These are phyloP conservation scores for Stegodyphus dumicola DNA, from an alignment of 1,140 invertebrate genomes.

Conservation along the genomic window DNA sequence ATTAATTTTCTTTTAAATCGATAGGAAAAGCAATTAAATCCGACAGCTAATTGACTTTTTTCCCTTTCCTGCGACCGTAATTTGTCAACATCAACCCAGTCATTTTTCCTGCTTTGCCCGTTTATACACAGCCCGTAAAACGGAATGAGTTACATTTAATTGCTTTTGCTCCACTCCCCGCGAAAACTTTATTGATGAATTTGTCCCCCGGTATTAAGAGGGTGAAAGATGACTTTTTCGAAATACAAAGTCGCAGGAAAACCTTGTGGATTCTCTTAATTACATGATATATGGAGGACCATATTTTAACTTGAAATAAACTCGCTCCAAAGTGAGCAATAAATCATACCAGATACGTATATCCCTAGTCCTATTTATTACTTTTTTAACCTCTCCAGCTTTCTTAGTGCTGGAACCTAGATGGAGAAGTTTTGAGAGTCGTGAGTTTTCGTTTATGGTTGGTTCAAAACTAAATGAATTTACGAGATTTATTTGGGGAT, in stretches of 20 bases:
- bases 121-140: constrained; percentile 41
- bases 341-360: constrained; percentile 23
- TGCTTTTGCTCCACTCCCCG: background rate
- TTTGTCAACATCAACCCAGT: constrained; percentile 53
- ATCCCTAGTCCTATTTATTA: background rate
- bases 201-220: constrained; percentile 51
- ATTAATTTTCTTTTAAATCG: constrained; percentile 62
- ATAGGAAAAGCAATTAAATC: constrained; percentile 60
- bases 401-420: background rate
- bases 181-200: constrained; percentile 57
- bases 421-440: background rate
- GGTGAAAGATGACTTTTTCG: constrained; percentile 57
- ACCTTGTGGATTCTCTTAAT: constrained; percentile 52
- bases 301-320: constrained; percentile 61
- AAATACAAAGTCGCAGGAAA: constrained; percentile 27
- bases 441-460: too few species aligned
- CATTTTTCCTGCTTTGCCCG: constrained; percentile 50
- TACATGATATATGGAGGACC: constrained; percentile 54
- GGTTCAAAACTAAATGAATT: background rate
- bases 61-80: constrained; percentile 18
- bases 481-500: background rate
- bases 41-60: constrained; percentile 61
- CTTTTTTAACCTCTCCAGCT: background rate
- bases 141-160: constrained; percentile 60
- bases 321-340: constrained; percentile 28